Conservation (phyloP, 2,888 invertebrate genomes). For the Aethes cnicana region DNA sequence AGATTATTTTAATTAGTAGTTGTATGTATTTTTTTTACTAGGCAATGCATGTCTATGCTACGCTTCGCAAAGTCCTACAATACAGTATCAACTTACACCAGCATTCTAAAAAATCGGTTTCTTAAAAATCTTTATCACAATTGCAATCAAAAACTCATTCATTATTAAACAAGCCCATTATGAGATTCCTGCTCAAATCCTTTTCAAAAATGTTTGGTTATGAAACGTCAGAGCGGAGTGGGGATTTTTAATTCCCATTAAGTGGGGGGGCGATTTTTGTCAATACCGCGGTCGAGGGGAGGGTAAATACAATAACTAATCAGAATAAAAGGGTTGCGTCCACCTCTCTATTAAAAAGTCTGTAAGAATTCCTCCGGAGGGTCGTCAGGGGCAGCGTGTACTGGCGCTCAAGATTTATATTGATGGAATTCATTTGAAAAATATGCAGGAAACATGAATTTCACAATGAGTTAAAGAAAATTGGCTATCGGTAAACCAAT, state of each 20-base stretch:
- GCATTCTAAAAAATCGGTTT: no score
- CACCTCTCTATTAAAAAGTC: slow-evolving; percentile 77
- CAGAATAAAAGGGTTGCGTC: slow-evolving; percentile 80
- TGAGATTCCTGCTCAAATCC: slow-evolving; percentile 39
- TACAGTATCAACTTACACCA: no score
- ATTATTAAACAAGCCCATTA: slow-evolving; percentile 31
- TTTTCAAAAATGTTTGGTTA: slow-evolving; percentile 42
- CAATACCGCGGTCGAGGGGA: slow-evolving; percentile 39
- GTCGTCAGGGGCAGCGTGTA: slow-evolving; percentile 49
- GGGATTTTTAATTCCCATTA: slow-evolving; percentile 71
- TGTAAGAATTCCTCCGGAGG: slow-evolving; percentile 68
- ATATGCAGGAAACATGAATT: no score
- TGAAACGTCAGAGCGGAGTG: slow-evolving; percentile 52
- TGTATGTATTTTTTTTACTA: no score
- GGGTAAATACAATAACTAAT: slow-evolving; percentile 78
- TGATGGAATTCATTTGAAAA: no score
- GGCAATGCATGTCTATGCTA: no score
- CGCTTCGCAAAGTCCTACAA: no score
- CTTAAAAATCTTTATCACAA: slow-evolving; percentile 30
- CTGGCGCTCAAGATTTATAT: no score
- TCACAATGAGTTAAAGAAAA: no score
- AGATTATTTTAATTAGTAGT: no score
- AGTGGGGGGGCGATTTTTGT: slow-evolving; percentile 42
- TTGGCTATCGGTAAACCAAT: no score
- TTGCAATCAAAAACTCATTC: slow-evolving; percentile 29